Base-by-base conservation (phyloP, 2,797 vertebrate genomes). In the Urocyon cinereoargenteus region DNA sequence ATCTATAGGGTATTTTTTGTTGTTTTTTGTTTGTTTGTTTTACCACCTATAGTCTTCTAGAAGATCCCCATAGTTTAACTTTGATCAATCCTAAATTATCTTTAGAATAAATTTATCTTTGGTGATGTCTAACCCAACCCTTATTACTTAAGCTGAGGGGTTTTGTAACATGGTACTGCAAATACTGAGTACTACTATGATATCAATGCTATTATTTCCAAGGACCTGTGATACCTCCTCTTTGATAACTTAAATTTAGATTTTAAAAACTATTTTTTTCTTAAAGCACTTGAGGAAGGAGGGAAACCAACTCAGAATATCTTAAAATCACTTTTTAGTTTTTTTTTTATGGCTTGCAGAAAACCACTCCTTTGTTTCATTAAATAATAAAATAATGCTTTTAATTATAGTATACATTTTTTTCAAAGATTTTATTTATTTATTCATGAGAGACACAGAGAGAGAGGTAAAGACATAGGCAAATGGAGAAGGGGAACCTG, bases 301-400 rank as follows among this genome's bases (percentile, higher is more conserved):
- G 18, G 81, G 92, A 94, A 79, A 62, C 3, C 9, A 55, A 68
- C 16, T 87, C 55, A 78, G 61, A 62, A 45, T 87, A 73, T 75
- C 55, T 97, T 77, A 87, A 95, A 91, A 57, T 72, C 11, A 53
- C 2, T 16, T 36, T 90, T 96, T 64, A 77, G 24, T 49, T 34
- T 82, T 15, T 75, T 81, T 66, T 34, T 78, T 9, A 57, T 59
- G 59, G 31, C n/a, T 18, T 82, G 81, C 53, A 91, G 64, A 26
- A 95, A 97, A 78, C 8, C 24, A 75, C 9, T 62, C 6, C 1
- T 72, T 79, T 64, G 18, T 85, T 90, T 45, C 78, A 10, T 95
- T 98, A 96, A 92, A 49, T 51, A 3, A 26, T 81, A 61, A 49
- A 92, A 82, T 90, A 89, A 88, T 68, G 13, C 36, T 81, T 92